Evolutionary conservation across 2,113 vertebrate species (phyloP).

Genomic region (Sclerurus mexicanus): DNA sequence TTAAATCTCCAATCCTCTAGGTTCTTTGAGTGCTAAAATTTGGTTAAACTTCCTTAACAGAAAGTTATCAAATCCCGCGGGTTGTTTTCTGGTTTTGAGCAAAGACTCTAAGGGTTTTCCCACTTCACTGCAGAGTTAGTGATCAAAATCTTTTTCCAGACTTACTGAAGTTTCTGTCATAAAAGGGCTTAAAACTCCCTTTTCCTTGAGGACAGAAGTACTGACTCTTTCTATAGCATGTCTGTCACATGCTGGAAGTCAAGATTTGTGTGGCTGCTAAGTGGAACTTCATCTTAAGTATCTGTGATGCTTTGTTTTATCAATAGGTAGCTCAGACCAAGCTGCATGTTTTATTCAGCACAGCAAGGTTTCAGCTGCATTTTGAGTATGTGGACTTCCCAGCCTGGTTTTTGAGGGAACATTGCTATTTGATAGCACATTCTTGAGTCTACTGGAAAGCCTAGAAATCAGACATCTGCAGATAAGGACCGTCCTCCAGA

Average conservation of each 20-base stretch:
- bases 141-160: background rate
- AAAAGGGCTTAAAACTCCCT: background rate
- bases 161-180: background rate
- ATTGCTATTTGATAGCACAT: background rate
- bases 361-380: background rate
- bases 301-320: background rate
- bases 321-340: background rate
- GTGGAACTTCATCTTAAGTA: background rate
- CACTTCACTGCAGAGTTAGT: background rate
- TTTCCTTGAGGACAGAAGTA: slow-evolving; percentile 18
- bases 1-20: background rate
- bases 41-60: background rate
- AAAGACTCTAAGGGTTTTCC: background rate
- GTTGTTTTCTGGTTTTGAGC: slow-evolving; percentile 23
- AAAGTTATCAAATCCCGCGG: background rate
- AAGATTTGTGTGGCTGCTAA: background rate
- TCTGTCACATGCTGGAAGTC: background rate
- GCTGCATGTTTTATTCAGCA: background rate
- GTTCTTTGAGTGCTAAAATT: background rate
- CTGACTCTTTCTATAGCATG: background rate
- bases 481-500: background rate
- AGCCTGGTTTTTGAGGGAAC: background rate
- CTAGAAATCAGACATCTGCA: background rate
- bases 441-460: background rate
- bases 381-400: background rate